A percentile compares a stretch with the other conserved stretches of the same genome.
phyloP scores from a whole-genome alignment of 2,797 vertebrate genomes.

The Bovichtus variegatus region DNA sequence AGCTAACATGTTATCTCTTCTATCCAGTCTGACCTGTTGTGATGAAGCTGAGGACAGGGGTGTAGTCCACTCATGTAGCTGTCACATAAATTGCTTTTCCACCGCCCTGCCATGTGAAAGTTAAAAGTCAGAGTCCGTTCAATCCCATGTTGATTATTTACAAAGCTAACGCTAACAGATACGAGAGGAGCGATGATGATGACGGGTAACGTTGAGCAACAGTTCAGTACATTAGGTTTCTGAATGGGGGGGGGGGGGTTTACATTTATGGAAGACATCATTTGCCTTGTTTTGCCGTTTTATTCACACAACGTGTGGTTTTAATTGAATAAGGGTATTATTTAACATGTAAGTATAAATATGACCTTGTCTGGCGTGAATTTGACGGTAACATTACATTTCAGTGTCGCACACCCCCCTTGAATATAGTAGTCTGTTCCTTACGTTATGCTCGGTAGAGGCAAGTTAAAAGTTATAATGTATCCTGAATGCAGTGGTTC shows the following conservation, averaged over 20 bases:
- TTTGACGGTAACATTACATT: neutral
- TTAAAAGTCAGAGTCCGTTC: slow-evolving; percentile 21
- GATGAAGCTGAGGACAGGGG: slow-evolving; percentile 49
- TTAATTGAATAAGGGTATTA: accelerated
- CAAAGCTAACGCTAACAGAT: neutral
- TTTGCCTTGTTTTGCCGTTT: neutral
- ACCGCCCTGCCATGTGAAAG: slow-evolving; percentile 69
- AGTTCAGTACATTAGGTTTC: slow-evolving; percentile 2
- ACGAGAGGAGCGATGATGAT: neutral
- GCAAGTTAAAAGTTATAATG: neutral
- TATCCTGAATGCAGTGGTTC: too few relatives aligned
- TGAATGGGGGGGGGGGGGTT: neutral
- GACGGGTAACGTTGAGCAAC: slow-evolving; percentile 47
- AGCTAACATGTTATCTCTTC: slow-evolving; percentile 40
- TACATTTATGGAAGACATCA: accelerated
- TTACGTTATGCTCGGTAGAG: neutral
- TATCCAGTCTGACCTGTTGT: slow-evolving; percentile 63
- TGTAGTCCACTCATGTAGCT: slow-evolving; percentile 55
- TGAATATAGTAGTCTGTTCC: slow-evolving; percentile 25
- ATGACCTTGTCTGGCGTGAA: accelerated
- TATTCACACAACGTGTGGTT: accelerated
- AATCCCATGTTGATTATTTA: slow-evolving; percentile 52
- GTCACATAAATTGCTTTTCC: slow-evolving; percentile 44
- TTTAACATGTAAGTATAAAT: accelerated
- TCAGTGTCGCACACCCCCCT: neutral